These are phyloP conservation scores for Brenthis hecate DNA, from an alignment of 2,888 invertebrate genomes.

Conservation along the genomic window DNA sequence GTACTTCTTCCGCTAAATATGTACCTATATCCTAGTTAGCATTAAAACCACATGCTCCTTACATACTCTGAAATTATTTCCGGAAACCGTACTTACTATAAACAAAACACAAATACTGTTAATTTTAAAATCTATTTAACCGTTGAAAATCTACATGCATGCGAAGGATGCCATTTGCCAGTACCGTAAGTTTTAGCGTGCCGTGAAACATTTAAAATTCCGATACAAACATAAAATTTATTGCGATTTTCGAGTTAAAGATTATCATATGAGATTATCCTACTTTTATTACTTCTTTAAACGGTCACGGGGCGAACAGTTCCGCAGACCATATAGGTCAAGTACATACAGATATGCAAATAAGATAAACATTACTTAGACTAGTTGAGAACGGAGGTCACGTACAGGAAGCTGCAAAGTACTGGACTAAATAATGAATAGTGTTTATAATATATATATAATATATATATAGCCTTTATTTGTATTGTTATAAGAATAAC, in stretches of 20 bases:
- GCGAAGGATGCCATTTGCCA: background rate
- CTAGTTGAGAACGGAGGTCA: constrained; percentile 41
- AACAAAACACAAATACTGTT: no score
- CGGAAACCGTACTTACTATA: no score
- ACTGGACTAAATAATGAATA: constrained; percentile 20
- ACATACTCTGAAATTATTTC: no score
- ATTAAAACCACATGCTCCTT: no score
- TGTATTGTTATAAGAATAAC: constrained; percentile 5
- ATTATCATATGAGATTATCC: constrained; percentile 22
- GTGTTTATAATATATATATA: constrained; percentile 12
- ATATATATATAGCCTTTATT: constrained; percentile 13
- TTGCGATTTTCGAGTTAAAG: constrained; percentile 4
- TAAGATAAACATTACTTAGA: constrained; percentile 33
- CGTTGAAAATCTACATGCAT: constrained; percentile 3
- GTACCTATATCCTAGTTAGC: no score
- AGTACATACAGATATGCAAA: constrained; percentile 36
- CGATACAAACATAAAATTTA: constrained; percentile 18
- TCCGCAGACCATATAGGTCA: constrained; percentile 40
- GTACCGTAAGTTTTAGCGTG: constrained; percentile 6
- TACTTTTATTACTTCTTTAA: constrained; percentile 24
- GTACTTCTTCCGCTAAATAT: no score
- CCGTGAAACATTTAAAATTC: constrained; percentile 15
- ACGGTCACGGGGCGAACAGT: constrained; percentile 29
- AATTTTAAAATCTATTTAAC: background rate
- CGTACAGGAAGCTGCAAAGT: constrained; percentile 40